Percentiles rank a stretch among this genome's conserved stretches.
Evolutionary conservation across 2,888 invertebrate species (phyloP).

Genomic region (Acanthosepion esculentum): DNA sequence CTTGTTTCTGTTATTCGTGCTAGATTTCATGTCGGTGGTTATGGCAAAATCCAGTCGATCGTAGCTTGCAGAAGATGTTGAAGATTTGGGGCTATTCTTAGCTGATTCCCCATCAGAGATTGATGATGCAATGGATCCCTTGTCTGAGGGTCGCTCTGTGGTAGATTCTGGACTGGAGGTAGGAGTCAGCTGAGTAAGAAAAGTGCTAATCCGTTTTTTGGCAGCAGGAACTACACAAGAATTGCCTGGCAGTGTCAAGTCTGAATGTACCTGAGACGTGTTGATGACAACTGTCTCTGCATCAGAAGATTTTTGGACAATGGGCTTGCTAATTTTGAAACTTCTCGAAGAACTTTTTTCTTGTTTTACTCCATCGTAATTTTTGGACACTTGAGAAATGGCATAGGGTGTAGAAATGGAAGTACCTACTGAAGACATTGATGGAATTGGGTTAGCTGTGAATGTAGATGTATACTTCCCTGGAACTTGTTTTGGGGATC

Average conservation of each 20-base stretch:
- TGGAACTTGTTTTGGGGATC: background rate
- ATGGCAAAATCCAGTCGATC: background rate
- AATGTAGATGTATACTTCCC: background rate
- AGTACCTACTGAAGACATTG: background rate
- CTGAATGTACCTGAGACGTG: background rate
- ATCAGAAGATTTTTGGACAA: background rate
- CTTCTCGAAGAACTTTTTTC: background rate
- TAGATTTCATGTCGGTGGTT: background rate
- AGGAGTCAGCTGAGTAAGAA: background rate
- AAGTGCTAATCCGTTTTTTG: background rate
- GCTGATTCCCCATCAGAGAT: background rate
- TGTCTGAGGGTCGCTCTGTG: background rate
- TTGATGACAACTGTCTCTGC: constrained; percentile 38
- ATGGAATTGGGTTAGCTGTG: background rate
- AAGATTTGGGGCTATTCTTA: background rate
- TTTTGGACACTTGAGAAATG: background rate
- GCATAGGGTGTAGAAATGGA: background rate
- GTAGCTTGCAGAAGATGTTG: background rate
- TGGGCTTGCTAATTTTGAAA: constrained; percentile 37
- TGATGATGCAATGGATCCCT: background rate
- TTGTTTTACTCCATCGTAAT: background rate
- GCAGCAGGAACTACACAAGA: background rate
- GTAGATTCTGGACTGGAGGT: background rate
- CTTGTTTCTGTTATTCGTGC: constrained; percentile 48
- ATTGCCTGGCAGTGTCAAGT: background rate